Conservation (phyloP, 2,888 invertebrate genomes). For the Drosophila mimica region DNA sequence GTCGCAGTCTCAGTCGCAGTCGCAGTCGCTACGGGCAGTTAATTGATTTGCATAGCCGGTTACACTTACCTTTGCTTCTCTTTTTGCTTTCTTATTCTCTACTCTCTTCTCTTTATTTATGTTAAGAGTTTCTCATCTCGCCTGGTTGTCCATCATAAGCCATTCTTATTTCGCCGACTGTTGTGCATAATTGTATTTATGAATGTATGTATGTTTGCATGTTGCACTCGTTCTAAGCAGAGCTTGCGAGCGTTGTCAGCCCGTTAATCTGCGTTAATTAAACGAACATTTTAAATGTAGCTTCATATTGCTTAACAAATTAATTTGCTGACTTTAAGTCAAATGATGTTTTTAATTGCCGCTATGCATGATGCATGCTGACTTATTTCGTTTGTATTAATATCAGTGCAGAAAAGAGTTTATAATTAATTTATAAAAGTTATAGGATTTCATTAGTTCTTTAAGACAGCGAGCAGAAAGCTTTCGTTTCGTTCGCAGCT, state of each 20-base stretch:
- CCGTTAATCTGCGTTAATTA: conserved; percentile 73
- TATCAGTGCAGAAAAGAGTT: background rate
- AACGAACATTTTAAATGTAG: conserved; percentile 70
- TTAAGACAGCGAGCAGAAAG: background rate
- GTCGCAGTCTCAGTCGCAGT: conserved; percentile 4
- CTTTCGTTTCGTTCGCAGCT: conserved; percentile 2
- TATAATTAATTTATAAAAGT: background rate
- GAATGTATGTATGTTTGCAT: background rate
- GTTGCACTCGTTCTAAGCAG: conserved; percentile 13
- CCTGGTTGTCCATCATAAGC: background rate
- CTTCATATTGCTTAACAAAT: conserved; percentile 70
- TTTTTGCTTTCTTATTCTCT: conserved; percentile 10
- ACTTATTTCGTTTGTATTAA: conserved; percentile 4
- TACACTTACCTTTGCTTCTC: conserved; percentile 56
- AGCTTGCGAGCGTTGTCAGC: background rate
- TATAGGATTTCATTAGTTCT: background rate
- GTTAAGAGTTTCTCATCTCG: background rate
- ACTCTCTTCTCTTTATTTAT: conserved; percentile 13
- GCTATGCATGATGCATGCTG: conserved; percentile 17
- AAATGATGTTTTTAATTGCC: conserved; percentile 64
- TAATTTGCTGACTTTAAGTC: conserved; percentile 59
- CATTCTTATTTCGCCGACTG: background rate
- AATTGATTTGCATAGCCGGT: conserved; percentile 70
- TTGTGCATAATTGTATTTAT: background rate
- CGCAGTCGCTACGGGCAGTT: conserved; percentile 16